Base-by-base conservation (phyloP, 2,888 invertebrate species). In the Sepiola atlantica region DNA sequence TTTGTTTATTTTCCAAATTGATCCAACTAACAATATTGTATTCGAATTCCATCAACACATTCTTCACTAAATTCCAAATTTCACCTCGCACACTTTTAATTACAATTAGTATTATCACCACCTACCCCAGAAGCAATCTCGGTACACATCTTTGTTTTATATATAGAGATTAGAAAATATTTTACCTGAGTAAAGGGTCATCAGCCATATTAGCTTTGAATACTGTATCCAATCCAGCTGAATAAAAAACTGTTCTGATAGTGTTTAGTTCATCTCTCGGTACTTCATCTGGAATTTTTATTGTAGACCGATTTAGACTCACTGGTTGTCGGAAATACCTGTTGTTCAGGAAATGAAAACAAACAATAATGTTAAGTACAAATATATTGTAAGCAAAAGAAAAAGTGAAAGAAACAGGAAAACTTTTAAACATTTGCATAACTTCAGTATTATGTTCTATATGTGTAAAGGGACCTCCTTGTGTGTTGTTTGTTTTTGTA, bases 251-350 rank as follows among this genome's bases (percentile, higher is more conserved):
- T 12, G 97, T 96, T 94, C 96, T 96, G 61, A 97, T 97, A 28
- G 97, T 97, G 91, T 95, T 95, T 45, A 95, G 94, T 61, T 97
- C 96, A 95, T 97, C 96, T 94, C 97, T 95, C 0, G 97, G 97
- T 14, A 97, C 97, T 94, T 97, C 97, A 95, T 97, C 97, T 12
- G 97, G 97, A 55, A 97, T 97, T 95, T 97, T 97, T 20, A 97
- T 96, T 18, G 97, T 97, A 0, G 97, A 97, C 92, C 96, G 95
- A 24, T 96, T 95, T 94, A 96, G 95, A 94, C 97, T 97, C 16
- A 97, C 97, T 57, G 96, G 95, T 95, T 97, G 97, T 94, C 97
- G 97, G 95, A 97, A 97, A 95, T 97, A 97, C 55, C 97, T 97
- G 95, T 24, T 12, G 35, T 91, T 2, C 20, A 45, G 24, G 14